Evolutionary conservation across 2,113 vertebrate species (phyloP).

Genomic region (Hemibates koningsi): DNA sequence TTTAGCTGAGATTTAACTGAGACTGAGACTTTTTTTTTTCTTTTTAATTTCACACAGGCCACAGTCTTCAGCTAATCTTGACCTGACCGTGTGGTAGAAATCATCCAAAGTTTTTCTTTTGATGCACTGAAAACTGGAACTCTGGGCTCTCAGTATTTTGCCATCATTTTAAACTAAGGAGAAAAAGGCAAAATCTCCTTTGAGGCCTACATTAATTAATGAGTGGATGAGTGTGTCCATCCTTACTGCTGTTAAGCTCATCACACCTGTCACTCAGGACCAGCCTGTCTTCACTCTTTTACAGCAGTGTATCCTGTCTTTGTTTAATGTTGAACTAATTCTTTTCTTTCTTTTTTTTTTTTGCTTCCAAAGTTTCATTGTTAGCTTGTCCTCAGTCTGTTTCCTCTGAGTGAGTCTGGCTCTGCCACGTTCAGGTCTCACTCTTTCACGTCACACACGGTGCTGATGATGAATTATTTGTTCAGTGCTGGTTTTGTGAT

Average conservation of each 20-base stretch:
- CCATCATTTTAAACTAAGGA: neutral
- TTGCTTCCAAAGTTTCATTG: neutral
- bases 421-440: conserved; percentile 16
- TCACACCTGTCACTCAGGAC: neutral
- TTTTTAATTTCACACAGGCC: neutral
- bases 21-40: neutral
- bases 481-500: conserved; percentile 10
- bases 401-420: conserved; percentile 13
- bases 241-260: neutral
- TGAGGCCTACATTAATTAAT: neutral
- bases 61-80: neutral
- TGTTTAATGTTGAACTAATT: neutral
- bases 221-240: neutral
- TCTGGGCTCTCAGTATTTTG: neutral
- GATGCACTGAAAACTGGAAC: neutral
- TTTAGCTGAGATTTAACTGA: neutral
- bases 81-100: neutral
- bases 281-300: neutral
- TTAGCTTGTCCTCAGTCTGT: neutral
- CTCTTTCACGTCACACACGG: neutral
- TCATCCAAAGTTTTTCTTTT: neutral
- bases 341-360: neutral
- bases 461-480: neutral
- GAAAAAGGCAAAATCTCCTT: neutral
- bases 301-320: neutral